A percentile compares a stretch with the other conserved stretches of the same genome.
Conservation (phyloP, 2,888 invertebrate genomes). For the Aplocera efformata region DNA sequence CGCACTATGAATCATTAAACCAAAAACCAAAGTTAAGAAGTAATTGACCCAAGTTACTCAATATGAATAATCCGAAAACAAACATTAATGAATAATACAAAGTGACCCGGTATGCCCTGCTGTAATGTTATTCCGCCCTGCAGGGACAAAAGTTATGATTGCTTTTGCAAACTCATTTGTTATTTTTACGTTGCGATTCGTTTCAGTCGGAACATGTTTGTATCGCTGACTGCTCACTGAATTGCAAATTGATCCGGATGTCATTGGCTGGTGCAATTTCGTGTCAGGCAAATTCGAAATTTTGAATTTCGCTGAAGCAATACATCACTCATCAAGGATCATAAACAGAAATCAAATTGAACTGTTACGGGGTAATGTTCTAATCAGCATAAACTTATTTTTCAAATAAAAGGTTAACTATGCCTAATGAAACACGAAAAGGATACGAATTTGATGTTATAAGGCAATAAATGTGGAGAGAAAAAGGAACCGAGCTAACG, state of each 20-base stretch:
- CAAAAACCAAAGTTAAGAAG: background rate
- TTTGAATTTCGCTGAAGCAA: too few species aligned
- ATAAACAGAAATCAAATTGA: background rate
- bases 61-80: conserved; percentile 28
- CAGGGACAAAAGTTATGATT: conserved; percentile 34
- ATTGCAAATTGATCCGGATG: conserved; percentile 28
- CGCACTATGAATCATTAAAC: conserved; percentile 8
- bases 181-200: conserved; percentile 34
- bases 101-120: conserved; percentile 26
- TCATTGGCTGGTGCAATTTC: conserved; percentile 5
- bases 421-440: conserved; percentile 28
- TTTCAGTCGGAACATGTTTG: conserved; percentile 30
- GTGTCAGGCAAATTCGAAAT: too few species aligned
- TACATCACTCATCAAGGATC: too few species aligned
- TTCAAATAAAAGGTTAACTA: conserved; percentile 19
- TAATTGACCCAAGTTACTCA: conserved; percentile 10
- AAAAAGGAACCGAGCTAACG: conserved; percentile 30
- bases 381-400: conserved; percentile 11
- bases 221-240: conserved; percentile 21
- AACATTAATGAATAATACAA: conserved; percentile 29
- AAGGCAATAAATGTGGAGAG: conserved; percentile 27
- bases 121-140: conserved; percentile 25
- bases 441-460: conserved; percentile 26
- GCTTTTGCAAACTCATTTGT: conserved; percentile 34
- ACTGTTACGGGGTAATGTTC: conserved; percentile 3